phyloP scores from a whole-genome alignment of 2,797 vertebrate genomes.

The Aphelocoma californica region DNA sequence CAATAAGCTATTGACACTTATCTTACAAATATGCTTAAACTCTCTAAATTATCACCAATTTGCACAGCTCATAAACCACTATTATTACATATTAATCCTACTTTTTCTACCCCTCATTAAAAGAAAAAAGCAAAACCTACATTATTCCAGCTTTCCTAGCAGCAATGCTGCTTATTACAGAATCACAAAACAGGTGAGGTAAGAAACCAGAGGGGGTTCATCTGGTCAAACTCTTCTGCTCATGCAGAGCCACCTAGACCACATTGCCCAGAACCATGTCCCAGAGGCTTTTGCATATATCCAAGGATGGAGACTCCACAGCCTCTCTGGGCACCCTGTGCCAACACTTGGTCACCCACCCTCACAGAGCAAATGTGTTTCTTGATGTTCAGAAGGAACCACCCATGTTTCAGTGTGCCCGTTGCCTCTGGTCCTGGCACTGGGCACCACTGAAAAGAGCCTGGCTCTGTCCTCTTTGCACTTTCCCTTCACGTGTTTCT shows the following conservation, averaged over 20 bases:
- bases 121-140: neutral
- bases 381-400: neutral
- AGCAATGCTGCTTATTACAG: neutral
- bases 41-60: neutral
- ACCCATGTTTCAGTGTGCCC: neutral
- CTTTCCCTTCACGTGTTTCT: neutral
- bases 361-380: neutral
- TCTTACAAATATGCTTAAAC: neutral
- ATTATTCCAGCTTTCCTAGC: neutral
- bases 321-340: neutral
- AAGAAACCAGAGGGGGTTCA: neutral
- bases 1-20: neutral
- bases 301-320: neutral
- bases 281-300: rapidly evolving
- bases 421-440: neutral
- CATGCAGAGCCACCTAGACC: neutral
- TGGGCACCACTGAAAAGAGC: neutral
- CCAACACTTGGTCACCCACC: neutral
- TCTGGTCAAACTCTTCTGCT: neutral
- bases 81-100: neutral
- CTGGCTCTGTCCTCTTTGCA: neutral
- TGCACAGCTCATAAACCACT: rapidly evolving
- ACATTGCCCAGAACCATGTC: rapidly evolving
- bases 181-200: neutral
- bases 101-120: neutral